A percentile compares a stretch with the other conserved stretches of the same genome.
Conservation (phyloP, 2,113 vertebrate genomes). For the Hipposideros armiger region DNA sequence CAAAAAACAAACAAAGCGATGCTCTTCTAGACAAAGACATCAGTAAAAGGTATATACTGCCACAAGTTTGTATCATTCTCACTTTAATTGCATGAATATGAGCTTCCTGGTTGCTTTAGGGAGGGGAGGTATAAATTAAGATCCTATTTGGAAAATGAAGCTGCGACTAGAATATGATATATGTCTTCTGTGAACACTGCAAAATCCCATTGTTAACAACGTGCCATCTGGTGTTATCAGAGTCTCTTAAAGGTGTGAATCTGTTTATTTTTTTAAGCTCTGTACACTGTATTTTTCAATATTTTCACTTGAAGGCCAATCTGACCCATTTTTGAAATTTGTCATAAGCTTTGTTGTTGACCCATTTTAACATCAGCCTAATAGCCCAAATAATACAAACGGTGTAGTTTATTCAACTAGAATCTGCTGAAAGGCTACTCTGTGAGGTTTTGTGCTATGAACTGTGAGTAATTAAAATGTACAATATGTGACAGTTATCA, state of each 20-base stretch:
- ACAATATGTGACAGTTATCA: neutral
- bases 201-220: conserved; percentile 33
- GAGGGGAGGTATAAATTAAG: neutral
- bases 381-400: neutral
- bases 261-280: neutral
- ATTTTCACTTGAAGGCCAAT: conserved; percentile 41
- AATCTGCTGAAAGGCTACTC: neutral
- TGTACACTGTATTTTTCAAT: conserved; percentile 31
- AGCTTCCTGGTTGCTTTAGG: neutral
- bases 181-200: neutral
- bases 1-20: neutral
- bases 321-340: neutral
- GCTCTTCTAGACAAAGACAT: neutral
- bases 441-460: neutral
- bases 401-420: neutral
- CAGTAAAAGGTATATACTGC: neutral
- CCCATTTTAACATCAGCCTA: neutral
- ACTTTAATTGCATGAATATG: neutral
- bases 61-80: neutral
- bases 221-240: conserved; percentile 28
- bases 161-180: neutral
- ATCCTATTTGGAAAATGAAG: neutral
- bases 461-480: neutral
- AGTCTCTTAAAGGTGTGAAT: neutral
- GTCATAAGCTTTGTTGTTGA: neutral